A percentile compares a stretch with the other conserved stretches of the same genome.
These are phyloP conservation scores for Amphilophus citrinellus DNA, from an alignment of 2,113 vertebrate species.

Conservation along the genomic window DNA sequence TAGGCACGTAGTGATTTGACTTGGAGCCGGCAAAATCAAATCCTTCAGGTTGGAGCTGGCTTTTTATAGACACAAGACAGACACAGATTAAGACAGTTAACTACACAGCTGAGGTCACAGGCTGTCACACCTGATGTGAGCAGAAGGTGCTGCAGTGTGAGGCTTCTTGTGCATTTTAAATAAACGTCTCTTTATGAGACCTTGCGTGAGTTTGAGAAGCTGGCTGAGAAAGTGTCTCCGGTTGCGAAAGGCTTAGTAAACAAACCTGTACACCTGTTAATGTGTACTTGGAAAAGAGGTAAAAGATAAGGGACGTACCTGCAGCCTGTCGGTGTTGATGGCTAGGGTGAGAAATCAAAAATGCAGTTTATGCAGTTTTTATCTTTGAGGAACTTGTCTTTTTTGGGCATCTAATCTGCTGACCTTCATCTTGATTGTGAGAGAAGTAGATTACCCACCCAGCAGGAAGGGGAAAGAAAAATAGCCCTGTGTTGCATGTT, in stretches of 20 bases:
- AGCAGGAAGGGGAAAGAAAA: not conserved
- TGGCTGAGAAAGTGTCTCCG: not conserved
- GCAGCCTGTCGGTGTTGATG: not conserved
- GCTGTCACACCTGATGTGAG: not conserved
- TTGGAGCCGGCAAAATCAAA: not conserved
- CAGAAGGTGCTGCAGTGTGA: not conserved
- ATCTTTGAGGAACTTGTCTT: not conserved
- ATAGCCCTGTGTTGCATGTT: not conserved
- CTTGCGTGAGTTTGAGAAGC: not conserved
- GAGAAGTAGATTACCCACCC: not conserved
- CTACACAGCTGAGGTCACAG: constrained; percentile 9
- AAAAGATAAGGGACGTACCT: constrained; percentile 20
- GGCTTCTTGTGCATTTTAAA: not conserved
- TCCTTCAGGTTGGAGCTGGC: constrained; percentile 28
- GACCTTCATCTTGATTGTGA: not conserved
- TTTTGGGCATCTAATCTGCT: not conserved
- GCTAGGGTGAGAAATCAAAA: not conserved
- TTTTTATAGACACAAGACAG: constrained; percentile 59
- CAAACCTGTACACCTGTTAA: constrained; percentile 27
- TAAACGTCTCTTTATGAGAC: not conserved
- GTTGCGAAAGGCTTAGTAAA: not conserved
- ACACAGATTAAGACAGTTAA: constrained; percentile 43
- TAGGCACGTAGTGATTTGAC: not conserved
- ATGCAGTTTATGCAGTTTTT: not conserved
- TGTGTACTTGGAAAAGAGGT: constrained; percentile 11